These are phyloP conservation scores for Heliconius himera DNA, from an alignment of 1,140 invertebrate genomes.

Conservation along the genomic window DNA sequence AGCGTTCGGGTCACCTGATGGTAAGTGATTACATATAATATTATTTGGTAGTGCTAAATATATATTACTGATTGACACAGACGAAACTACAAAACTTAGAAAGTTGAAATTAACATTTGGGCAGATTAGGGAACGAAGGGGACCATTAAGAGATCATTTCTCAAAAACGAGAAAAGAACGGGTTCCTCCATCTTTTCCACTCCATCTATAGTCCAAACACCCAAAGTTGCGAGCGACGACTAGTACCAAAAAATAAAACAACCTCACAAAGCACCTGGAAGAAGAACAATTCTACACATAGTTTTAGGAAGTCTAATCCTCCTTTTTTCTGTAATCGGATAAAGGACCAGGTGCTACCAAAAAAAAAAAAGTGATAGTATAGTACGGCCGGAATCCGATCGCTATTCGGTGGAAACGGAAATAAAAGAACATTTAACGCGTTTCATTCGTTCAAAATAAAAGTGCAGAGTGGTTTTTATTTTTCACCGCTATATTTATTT, in stretches of 20 bases:
- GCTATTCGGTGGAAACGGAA: conserved; percentile 23
- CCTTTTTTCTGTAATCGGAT: conserved; percentile 13
- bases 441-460: conserved; percentile 32
- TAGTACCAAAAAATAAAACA: neutral
- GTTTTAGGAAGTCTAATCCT: neutral
- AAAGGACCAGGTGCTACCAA: conserved; percentile 26
- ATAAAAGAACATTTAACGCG: conserved; percentile 34
- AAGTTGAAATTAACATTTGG: too few relatives aligned
- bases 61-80: too few relatives aligned
- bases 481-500: conserved; percentile 18
- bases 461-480: conserved; percentile 23
- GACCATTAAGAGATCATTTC: too few relatives aligned
- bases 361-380: conserved; percentile 26
- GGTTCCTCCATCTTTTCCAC: too few relatives aligned
- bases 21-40: too few relatives aligned
- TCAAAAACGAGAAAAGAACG: too few relatives aligned
- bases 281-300: neutral
- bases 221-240: neutral
- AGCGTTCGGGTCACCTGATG: too few relatives aligned
- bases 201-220: too few relatives aligned
- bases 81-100: too few relatives aligned
- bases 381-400: conserved; percentile 34
- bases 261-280: neutral
- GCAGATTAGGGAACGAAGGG: too few relatives aligned
- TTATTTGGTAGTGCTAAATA: too few relatives aligned